Percentiles rank a stretch among this genome's conserved stretches.
Evolutionary conservation across 2,113 vertebrate genomes (phyloP).

Genomic region (Brachypteracias leptosomus): DNA sequence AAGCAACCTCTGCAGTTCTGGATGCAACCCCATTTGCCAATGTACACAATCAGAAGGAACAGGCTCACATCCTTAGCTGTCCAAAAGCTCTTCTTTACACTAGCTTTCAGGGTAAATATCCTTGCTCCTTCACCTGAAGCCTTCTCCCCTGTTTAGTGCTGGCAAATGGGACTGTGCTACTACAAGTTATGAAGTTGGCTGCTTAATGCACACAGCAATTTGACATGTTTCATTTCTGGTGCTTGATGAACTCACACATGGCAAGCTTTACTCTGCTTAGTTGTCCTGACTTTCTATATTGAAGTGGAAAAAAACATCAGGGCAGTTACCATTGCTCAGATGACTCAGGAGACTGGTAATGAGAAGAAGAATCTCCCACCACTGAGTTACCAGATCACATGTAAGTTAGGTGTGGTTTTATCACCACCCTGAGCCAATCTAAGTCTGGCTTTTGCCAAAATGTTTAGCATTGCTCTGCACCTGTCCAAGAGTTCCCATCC

Average conservation of each 20-base stretch:
- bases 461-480: neutral
- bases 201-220: neutral
- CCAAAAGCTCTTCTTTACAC: neutral
- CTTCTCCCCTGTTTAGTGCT: neutral
- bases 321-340: neutral
- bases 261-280: neutral
- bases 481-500: neutral
- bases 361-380: neutral
- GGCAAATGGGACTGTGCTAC: neutral
- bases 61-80: neutral
- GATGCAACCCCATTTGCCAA: neutral
- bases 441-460: neutral
- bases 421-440: neutral
- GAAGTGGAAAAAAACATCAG: neutral
- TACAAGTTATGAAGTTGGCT: neutral
- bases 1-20: neutral
- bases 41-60: neutral
- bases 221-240: neutral
- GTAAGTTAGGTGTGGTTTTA: neutral
- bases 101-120: neutral
- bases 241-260: neutral
- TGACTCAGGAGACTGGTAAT: neutral
- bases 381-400: neutral
- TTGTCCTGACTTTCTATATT: neutral
- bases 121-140: neutral